phyloP scores from a whole-genome alignment of 1,140 invertebrate species.

The Teleogryllus occipitalis region DNA sequence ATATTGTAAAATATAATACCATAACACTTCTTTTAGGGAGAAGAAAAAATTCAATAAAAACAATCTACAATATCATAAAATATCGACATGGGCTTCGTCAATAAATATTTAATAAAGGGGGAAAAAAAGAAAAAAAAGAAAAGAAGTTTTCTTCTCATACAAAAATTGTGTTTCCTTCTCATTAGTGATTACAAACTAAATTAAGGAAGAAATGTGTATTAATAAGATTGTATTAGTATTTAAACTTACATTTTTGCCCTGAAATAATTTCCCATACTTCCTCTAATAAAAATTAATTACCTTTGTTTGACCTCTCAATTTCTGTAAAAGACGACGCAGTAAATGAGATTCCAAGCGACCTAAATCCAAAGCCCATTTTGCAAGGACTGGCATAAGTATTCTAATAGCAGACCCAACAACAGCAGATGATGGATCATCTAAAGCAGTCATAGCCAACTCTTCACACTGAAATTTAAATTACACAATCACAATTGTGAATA shows the following conservation, averaged over 20 bases:
- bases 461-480: constrained; percentile 38
- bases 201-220: background rate
- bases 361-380: constrained; percentile 54
- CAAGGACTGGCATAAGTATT: constrained; percentile 46
- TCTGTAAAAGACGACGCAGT: constrained; percentile 27
- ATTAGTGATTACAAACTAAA: too few relatives aligned
- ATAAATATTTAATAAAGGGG: too few relatives aligned
- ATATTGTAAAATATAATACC: too few relatives aligned
- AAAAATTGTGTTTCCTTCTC: too few relatives aligned
- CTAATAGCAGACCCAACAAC: constrained; percentile 41
- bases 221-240: background rate
- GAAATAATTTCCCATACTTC: too few relatives aligned
- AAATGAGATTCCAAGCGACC: constrained; percentile 42
- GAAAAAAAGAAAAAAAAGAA: too few relatives aligned
- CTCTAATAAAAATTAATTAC: background rate
- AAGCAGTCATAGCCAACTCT: constrained; percentile 45
- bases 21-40: too few relatives aligned
- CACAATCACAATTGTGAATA: background rate
- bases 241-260: background rate
- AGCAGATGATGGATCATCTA: constrained; percentile 43
- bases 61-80: too few relatives aligned
- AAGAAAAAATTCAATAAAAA: too few relatives aligned
- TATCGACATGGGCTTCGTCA: too few relatives aligned
- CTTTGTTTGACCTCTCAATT: constrained; percentile 13
- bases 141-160: too few relatives aligned